phyloP scores from a whole-genome alignment of 2,797 vertebrate genomes.

The Sarcoramphus papa region DNA sequence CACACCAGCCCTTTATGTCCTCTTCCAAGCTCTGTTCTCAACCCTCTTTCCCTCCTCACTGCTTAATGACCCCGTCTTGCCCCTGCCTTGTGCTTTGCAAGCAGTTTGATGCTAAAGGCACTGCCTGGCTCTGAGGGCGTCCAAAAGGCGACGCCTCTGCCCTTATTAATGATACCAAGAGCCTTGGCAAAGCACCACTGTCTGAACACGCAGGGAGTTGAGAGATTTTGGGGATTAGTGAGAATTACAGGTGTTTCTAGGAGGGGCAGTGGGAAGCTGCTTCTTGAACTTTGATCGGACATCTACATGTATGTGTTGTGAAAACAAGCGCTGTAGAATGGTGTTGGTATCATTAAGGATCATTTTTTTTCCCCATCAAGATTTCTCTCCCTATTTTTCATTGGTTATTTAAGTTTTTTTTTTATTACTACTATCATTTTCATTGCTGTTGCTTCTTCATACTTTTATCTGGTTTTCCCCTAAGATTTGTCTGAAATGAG shows the following conservation, averaged over 20 bases:
- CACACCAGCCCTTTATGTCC: no score
- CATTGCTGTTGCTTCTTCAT: background rate
- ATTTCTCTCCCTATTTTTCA: background rate
- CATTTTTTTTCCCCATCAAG: accelerated
- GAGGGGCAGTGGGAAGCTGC: background rate
- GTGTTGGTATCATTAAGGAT: no score
- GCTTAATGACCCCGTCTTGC: background rate
- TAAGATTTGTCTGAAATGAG: background rate
- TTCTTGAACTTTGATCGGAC: background rate
- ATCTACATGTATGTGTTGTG: accelerated
- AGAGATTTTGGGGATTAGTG: background rate
- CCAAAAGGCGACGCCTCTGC: background rate
- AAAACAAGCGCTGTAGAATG: background rate
- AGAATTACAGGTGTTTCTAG: background rate
- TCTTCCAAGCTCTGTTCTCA: no score
- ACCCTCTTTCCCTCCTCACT: accelerated
- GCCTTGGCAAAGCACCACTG: accelerated
- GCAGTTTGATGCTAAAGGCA: background rate
- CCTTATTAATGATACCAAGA: accelerated
- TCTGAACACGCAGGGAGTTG: accelerated
- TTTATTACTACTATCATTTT: background rate
- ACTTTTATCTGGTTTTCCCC: background rate
- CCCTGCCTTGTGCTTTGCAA: background rate
- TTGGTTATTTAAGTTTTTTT: background rate
- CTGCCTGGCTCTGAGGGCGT: background rate